Evolutionary conservation across 53 echinoderm and acorn worm genomes (phyloP).

Genomic region (Temnopleurus reevesii): DNA sequence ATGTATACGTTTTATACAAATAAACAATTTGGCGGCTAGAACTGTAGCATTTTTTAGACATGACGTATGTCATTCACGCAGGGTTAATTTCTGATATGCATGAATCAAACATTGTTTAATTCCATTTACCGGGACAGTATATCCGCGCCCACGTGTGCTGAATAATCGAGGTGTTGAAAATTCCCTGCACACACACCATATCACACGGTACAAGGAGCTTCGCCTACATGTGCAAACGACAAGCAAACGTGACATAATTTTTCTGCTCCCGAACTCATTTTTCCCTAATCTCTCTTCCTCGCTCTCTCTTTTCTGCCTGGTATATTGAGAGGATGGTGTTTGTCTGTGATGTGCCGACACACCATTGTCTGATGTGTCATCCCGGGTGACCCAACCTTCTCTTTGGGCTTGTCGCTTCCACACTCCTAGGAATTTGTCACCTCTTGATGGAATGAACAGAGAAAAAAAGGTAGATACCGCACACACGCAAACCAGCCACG

Average conservation of each 20-base stretch:
- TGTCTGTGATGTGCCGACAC: constrained; percentile 45
- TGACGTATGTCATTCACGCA: neutral
- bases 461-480: too few species aligned
- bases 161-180: constrained; percentile 7
- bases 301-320: neutral
- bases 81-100: neutral
- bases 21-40: too few species aligned
- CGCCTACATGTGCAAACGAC: neutral
- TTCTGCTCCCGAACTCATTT: constrained; percentile 23
- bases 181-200: constrained; percentile 20
- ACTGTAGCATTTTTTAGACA: neutral
- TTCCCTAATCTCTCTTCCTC: too few species aligned
- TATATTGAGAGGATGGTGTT: constrained; percentile 5
- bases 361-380: constrained; percentile 43
- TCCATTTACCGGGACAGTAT: neutral
- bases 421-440: constrained; percentile 37
- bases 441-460: neutral
- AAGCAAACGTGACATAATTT: constrained; percentile 45
- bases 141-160: constrained; percentile 14
- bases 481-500: too few species aligned
- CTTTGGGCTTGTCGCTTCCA: constrained; percentile 17
- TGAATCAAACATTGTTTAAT: neutral
- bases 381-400: constrained; percentile 18
- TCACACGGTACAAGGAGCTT: constrained; percentile 33
- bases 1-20: too few species aligned